These are phyloP conservation scores for Ctenochaetus hawaiiensis DNA, from an alignment of 2,797 vertebrate species.

Conservation along the genomic window DNA sequence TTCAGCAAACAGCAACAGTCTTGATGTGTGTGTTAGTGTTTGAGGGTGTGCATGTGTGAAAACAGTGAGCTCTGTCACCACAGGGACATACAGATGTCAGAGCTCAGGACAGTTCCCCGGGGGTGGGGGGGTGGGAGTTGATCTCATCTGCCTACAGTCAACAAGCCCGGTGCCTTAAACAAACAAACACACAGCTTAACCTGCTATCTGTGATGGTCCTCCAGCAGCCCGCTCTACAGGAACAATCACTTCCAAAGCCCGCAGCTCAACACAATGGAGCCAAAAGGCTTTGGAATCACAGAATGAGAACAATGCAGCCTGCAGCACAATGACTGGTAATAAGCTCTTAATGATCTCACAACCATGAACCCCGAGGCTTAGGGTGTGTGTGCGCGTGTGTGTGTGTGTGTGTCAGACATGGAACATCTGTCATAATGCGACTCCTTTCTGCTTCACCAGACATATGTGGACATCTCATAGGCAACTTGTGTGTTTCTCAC, in stretches of 20 bases:
- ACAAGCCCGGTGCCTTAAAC: constrained; percentile 82
- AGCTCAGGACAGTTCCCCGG: constrained; percentile 61
- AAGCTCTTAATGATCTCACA: constrained; percentile 81
- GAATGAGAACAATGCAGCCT: constrained; percentile 78
- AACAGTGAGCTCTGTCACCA: constrained; percentile 52
- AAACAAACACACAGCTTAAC: constrained; percentile 83
- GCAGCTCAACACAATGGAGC: constrained; percentile 82
- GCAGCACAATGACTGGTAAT: constrained; percentile 77
- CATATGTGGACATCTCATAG: constrained; percentile 5
- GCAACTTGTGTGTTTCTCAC: constrained; percentile 79
- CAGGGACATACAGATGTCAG: constrained; percentile 68
- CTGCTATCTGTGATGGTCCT: constrained; percentile 78
- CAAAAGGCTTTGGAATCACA: constrained; percentile 79
- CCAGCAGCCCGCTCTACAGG: constrained; percentile 72
- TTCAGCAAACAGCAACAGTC: constrained; percentile 25
- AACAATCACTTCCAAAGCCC: constrained; percentile 83
- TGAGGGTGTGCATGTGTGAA: constrained; percentile 31
- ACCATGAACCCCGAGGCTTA: constrained; percentile 62
- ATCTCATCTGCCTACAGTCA: constrained; percentile 82
- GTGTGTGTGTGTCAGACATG: constrained; percentile 1
- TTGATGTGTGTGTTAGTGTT: constrained; percentile 30
- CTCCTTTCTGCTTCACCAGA: constrained; percentile 25
- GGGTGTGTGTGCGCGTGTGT: constrained; percentile 10
- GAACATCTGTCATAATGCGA: constrained; percentile 41
- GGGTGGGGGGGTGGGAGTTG: constrained; percentile 41